A percentile compares a stretch with the other conserved stretches of the same genome.
These are phyloP conservation scores for Conger conger DNA, from an alignment of 2,113 vertebrate species.

Conservation along the genomic window DNA sequence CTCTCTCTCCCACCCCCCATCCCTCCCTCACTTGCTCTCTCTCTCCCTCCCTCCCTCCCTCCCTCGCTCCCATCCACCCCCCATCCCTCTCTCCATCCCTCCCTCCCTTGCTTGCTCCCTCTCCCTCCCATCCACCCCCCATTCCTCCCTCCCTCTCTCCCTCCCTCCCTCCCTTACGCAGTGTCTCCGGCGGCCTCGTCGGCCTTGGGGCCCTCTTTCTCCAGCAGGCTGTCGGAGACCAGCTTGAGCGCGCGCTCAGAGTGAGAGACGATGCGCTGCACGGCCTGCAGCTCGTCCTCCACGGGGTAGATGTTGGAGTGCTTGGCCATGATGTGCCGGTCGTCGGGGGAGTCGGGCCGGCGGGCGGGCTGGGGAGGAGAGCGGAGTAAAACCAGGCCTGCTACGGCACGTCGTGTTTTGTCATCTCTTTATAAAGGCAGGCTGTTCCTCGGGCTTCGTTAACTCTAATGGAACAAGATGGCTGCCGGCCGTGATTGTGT, in stretches of 20 bases:
- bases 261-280: slow-evolving; percentile 77
- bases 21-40: too few species aligned
- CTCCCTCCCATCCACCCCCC: too few species aligned
- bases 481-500: neutral
- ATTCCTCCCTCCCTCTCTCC: too few species aligned
- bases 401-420: too few species aligned
- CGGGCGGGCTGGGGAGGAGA: slow-evolving; percentile 52
- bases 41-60: too few species aligned
- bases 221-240: slow-evolving; percentile 74
- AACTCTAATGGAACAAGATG: too few species aligned
- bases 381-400: neutral
- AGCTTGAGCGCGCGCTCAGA: slow-evolving; percentile 75
- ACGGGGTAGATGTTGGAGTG: slow-evolving; percentile 78
- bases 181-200: slow-evolving; percentile 41
- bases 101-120: neutral
- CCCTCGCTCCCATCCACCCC: too few species aligned
- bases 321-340: slow-evolving; percentile 78
- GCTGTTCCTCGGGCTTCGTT: too few species aligned
- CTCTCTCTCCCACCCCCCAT: too few species aligned
- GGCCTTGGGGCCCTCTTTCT: slow-evolving; percentile 46
- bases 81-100: too few species aligned
- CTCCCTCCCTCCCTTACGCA: too few species aligned
- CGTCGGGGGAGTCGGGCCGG: slow-evolving; percentile 68
- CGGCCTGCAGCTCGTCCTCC: slow-evolving; percentile 76
- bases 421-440: neutral